Evolutionary conservation across 2,888 invertebrate species (phyloP).

Genomic region (Anodontia alba): DNA sequence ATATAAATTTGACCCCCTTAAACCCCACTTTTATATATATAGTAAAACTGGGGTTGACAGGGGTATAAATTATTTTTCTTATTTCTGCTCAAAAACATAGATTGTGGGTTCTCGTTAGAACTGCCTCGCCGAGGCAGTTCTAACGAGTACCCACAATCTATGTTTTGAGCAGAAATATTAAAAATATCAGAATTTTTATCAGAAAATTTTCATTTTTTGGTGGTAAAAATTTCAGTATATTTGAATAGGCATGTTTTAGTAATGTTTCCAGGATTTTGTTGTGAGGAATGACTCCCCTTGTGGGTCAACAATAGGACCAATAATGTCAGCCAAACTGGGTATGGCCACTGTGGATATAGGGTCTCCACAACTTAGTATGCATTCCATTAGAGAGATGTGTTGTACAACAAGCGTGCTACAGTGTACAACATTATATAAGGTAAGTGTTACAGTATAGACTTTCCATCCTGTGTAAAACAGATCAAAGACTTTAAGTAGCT

Average conservation of each 20-base stretch:
- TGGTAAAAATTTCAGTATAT: too few species aligned
- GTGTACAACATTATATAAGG: slow-evolving; percentile 84
- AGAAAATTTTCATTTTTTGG: too few species aligned
- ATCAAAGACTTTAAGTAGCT: not conserved
- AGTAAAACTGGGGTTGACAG: too few species aligned
- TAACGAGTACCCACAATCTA: too few species aligned
- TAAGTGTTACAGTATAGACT: slow-evolving; percentile 53
- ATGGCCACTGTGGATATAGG: slow-evolving; percentile 86
- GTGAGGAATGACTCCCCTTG: slow-evolving; percentile 86
- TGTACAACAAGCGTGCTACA: slow-evolving; percentile 85
- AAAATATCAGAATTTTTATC: too few species aligned
- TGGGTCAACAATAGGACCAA: slow-evolving; percentile 87
- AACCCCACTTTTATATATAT: too few species aligned
- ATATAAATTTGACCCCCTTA: too few species aligned
- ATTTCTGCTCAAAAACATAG: too few species aligned
- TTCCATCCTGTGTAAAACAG: not conserved
- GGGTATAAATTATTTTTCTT: too few species aligned
- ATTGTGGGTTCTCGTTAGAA: too few species aligned
- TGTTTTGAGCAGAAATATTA: too few species aligned
- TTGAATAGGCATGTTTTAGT: not conserved
- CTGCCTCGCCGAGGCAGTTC: too few species aligned
- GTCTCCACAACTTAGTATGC: slow-evolving; percentile 86
- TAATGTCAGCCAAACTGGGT: slow-evolving; percentile 86
- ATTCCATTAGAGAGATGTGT: slow-evolving; percentile 86
- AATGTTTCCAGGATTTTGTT: slow-evolving; percentile 84